Percentiles rank a stretch among this genome's conserved stretches.
Evolutionary conservation across 2,113 vertebrate species (phyloP).

Genomic region (Stegostoma tigrinum): DNA sequence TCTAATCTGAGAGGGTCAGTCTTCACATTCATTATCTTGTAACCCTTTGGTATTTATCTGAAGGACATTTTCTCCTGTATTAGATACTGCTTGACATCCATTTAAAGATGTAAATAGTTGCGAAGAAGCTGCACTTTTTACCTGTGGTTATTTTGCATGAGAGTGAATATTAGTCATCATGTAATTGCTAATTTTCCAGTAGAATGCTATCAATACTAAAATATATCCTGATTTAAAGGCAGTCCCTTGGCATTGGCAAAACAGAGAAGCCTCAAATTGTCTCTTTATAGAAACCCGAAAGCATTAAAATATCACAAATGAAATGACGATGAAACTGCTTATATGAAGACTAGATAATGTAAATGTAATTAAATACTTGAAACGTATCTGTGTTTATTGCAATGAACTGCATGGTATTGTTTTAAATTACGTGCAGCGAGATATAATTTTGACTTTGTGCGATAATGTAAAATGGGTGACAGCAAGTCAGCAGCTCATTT

Average conservation of each 20-base stretch:
- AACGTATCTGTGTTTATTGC: background rate
- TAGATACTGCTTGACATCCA: background rate
- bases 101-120: background rate
- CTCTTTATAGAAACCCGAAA: background rate
- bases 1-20: constrained; percentile 44
- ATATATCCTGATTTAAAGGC: background rate
- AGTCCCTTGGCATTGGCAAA: background rate
- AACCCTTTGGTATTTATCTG: background rate
- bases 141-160: background rate
- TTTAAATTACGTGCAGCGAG: background rate
- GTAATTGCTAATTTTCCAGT: background rate
- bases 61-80: background rate
- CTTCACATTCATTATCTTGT: constrained; percentile 24
- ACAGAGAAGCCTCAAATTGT: background rate
- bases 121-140: background rate
- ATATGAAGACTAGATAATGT: background rate
- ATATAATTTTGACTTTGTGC: background rate
- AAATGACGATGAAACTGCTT: background rate
- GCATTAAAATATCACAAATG: background rate
- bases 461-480: background rate
- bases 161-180: background rate
- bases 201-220: background rate
- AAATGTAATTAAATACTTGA: background rate
- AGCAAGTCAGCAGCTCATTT: background rate
- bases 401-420: background rate